Evolutionary conservation across 2,888 invertebrate species (phyloP), one percentile per base, ranked within the genome.

Genomic region (Chalcosyrphus nemorum): DNA sequence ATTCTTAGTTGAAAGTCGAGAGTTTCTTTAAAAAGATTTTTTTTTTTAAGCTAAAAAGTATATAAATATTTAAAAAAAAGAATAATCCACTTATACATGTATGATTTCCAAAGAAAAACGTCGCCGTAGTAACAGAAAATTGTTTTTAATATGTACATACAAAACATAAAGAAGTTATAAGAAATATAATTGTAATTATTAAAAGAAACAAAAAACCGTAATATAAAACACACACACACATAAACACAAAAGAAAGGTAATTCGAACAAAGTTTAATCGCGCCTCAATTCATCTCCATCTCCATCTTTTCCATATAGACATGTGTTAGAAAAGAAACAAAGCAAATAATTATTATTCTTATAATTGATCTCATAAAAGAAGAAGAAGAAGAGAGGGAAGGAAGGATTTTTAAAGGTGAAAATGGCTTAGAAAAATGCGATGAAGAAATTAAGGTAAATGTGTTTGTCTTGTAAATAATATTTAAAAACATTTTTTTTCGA

Each of bases 61-160:
- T 32, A 57, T 19, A 35, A 38, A 57, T 11, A 15, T 9, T 35
- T 59, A 24, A 29, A 41, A 43, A 59, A 43, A 29, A 59, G 66
- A 9, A 21, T 70, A 52, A 50, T 38, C 43, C 75, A 74, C 19
- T 47, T 75, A 47, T 70, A 70, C 57, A 71, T 70, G 59, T 70
- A 61, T 81, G 57, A 71, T 81, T 82, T 82, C 76, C 81, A 81
- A 82, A 82, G 77, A 77, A 24, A n/a, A 82, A 52, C 59, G 56
- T 75, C 75, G 52, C 65, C 70, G 66, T 75, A 57, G 63, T 71
- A 47, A 68, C 65, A 76, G 66, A 76, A n/a, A n/a, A 71, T 70
- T 71, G 57, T 70, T 74, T 45, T 76, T 59, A 70, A 63, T 57
- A 52, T 47, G 56, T 70, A 76, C 17, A 56, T 35, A 59, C 21